phyloP scores from a whole-genome alignment of 2,888 invertebrate genomes.

The Selenia dentaria region DNA sequence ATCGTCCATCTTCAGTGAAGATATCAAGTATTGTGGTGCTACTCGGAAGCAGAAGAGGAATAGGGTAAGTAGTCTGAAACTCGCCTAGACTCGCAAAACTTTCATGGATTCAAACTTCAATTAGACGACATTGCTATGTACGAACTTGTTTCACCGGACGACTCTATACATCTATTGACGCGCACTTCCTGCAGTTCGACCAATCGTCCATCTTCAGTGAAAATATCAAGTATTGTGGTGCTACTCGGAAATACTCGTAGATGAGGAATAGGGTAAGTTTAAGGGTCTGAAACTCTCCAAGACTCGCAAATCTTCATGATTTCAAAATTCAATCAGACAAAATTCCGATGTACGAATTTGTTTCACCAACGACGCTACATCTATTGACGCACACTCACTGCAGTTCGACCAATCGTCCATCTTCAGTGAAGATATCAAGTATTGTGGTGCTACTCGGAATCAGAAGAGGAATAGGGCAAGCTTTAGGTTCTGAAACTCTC shows the following conservation, averaged over 20 bases:
- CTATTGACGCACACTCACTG: slow-evolving; percentile 63
- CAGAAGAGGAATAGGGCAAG: slow-evolving; percentile 51
- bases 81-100: no score
- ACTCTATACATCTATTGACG: slow-evolving; percentile 70
- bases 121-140: no score
- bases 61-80: no score
- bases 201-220: slow-evolving; percentile 62
- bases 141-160: no score
- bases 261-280: slow-evolving; percentile 51
- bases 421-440: slow-evolving; percentile 62
- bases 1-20: slow-evolving; percentile 62
- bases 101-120: no score
- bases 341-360: slow-evolving; percentile 32
- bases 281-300: slow-evolving; percentile 6
- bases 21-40: slow-evolving; percentile 63
- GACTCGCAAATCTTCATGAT: slow-evolving; percentile 44
- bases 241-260: slow-evolving; percentile 62
- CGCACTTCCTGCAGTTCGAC: slow-evolving; percentile 62
- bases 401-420: slow-evolving; percentile 64
- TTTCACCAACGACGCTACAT: slow-evolving; percentile 55
- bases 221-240: slow-evolving; percentile 63
- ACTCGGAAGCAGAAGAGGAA: slow-evolving; percentile 64
- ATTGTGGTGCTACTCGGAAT: slow-evolving; percentile 66
- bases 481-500: no score
- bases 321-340: slow-evolving; percentile 35